Evolutionary conservation across 2,888 invertebrate species (phyloP), one percentile per base, ranked within the genome.

Genomic region (Chirona hameri): DNA sequence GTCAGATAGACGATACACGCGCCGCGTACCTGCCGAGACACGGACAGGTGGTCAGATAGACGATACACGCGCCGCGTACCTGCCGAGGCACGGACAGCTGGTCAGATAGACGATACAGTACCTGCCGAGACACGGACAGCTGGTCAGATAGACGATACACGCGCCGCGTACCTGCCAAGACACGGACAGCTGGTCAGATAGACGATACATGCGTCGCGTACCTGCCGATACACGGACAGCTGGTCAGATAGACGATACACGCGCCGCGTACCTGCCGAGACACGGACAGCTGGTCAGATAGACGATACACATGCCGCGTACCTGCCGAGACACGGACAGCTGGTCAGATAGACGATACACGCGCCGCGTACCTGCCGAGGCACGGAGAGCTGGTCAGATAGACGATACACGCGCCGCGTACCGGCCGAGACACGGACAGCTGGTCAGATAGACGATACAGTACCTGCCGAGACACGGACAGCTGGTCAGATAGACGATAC

Each of bases 381-480:
- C n/a, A 39, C 39, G 7, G 39, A 39, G 4, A 7, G 39, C 39
- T 39, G 39, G 39, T n/a, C n/a, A n/a, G n/a, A n/a, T n/a, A n/a
- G n/a, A n/a, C n/a, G n/a, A n/a, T n/a, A n/a, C n/a, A 82, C n/a
- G 84, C 84, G 24, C 84, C 84, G 29, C 84, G 84, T 39, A 84
- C 82, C 84, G 84, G 81, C 12, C 27, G 65, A 27, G 15, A 12
- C 52, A 52, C 15, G 18, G 18, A 15, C 52, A 1, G 18, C 15
- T 52, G 52, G 52, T 52, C 12, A 31, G 7, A 18, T 72, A 29
- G 18, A 39, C 39, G 39, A 7, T 39, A 2, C n/a, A n/a, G n/a
- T n/a, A n/a, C n/a, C n/a, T n/a, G n/a, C n/a, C n/a, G n/a, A n/a
- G n/a, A n/a, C n/a, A 39, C 39, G 7, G 39, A 39, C 39, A 7